Evolutionary conservation across 2,113 vertebrate genomes (phyloP).

Genomic region (Spea multiplicata): DNA sequence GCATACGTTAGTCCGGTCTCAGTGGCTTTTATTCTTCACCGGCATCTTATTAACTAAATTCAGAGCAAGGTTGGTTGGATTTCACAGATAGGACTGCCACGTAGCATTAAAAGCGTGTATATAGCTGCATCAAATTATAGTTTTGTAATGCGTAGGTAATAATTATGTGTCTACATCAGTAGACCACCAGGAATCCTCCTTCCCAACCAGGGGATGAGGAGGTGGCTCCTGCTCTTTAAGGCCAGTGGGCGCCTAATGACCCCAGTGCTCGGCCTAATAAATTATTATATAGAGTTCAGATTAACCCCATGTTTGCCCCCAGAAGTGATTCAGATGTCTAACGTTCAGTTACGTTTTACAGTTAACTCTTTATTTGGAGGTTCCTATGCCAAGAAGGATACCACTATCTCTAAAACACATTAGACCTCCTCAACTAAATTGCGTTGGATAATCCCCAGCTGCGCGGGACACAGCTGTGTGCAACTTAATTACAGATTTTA

Average conservation of each 20-base stretch:
- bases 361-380: neutral
- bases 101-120: too few relatives aligned
- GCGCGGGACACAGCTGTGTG: constrained; percentile 28
- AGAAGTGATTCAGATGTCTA: too few relatives aligned
- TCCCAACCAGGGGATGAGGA: too few relatives aligned
- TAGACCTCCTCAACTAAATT: neutral
- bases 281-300: too few relatives aligned
- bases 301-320: too few relatives aligned
- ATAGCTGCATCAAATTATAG: too few relatives aligned
- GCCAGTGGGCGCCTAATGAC: too few relatives aligned
- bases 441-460: constrained; percentile 20
- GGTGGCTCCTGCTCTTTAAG: too few relatives aligned
- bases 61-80: neutral
- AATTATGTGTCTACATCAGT: too few relatives aligned
- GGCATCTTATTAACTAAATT: constrained; percentile 12
- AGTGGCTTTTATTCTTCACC: neutral
- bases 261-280: too few relatives aligned
- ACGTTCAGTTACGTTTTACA: neutral
- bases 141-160: too few relatives aligned
- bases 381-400: neutral
- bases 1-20: neutral
- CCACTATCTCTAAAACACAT: neutral
- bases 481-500: constrained; percentile 27
- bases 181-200: too few relatives aligned
- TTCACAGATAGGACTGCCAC: constrained; percentile 2